These are phyloP conservation scores for Anolis sagrei DNA, from an alignment of 2,113 vertebrate species.

Conservation along the genomic window DNA sequence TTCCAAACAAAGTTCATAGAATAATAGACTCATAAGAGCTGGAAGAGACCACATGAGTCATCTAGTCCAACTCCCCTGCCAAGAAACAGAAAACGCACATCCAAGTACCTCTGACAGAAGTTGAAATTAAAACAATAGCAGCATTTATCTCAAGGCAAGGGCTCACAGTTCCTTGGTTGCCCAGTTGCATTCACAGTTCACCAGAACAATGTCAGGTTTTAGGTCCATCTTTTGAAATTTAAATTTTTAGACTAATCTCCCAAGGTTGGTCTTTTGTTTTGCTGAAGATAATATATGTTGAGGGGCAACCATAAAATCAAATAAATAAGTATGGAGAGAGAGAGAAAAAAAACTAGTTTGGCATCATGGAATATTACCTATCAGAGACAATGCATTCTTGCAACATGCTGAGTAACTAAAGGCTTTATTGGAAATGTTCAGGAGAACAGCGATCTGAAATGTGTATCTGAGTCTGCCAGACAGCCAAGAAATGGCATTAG, in stretches of 20 bases:
- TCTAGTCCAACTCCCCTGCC: too few species aligned
- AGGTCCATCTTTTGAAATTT: not conserved
- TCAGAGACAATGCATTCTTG: not conserved
- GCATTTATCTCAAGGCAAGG: not conserved
- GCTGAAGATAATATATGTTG: not conserved
- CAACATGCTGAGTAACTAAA: too few species aligned
- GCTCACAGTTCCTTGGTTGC: too few species aligned
- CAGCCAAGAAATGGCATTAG: constrained; percentile 11
- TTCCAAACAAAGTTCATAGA: not conserved
- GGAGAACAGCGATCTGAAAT: not conserved
- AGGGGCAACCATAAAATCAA: not conserved
- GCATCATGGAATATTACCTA: not conserved
- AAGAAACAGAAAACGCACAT: too few species aligned
- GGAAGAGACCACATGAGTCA: too few species aligned
- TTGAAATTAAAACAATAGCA: not conserved
- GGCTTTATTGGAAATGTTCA: not conserved
- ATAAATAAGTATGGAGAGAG: not conserved
- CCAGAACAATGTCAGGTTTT: not conserved
- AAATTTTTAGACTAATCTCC: not conserved
- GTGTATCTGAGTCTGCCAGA: not conserved
- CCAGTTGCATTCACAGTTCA: not conserved
- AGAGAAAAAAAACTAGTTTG: not conserved
- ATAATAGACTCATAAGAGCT: too few species aligned
- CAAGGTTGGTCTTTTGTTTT: not conserved
- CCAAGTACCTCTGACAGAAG: too few species aligned